phyloP scores from a whole-genome alignment of 2,113 vertebrate species.

The Capreolus pygargus region DNA sequence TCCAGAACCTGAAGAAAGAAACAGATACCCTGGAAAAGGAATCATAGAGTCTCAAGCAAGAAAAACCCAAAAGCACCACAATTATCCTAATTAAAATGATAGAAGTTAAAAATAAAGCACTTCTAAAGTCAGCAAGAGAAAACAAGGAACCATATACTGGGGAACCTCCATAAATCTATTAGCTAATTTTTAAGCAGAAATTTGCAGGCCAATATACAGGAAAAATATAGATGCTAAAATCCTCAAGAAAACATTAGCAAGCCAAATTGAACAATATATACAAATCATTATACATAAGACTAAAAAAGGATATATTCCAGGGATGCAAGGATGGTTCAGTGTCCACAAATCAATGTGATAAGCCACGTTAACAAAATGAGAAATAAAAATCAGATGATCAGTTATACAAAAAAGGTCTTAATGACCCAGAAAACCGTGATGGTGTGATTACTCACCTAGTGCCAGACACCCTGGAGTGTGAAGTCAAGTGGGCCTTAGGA shows the following conservation, averaged over 20 bases:
- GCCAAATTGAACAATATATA: background rate
- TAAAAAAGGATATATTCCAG: background rate
- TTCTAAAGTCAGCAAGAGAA: background rate
- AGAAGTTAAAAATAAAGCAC: background rate
- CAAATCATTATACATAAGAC: background rate
- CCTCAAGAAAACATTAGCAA: background rate
- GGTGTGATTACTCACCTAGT: background rate
- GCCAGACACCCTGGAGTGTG: background rate
- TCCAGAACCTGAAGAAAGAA: background rate
- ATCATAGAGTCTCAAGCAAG: background rate
- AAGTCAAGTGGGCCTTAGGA: background rate
- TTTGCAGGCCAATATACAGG: background rate
- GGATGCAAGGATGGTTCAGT: background rate
- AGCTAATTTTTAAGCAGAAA: background rate
- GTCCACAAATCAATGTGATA: background rate
- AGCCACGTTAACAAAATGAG: background rate
- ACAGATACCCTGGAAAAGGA: background rate
- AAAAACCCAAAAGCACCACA: background rate
- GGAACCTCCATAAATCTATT: background rate
- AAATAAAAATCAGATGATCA: background rate
- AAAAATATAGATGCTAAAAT: background rate
- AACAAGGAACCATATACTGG: background rate
- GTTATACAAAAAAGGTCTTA: background rate
- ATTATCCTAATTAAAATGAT: background rate
- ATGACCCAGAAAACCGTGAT: rapidly evolving